Evolutionary conservation across 2,797 vertebrate genomes (phyloP).

Genomic region (Erithacus rubecula): DNA sequence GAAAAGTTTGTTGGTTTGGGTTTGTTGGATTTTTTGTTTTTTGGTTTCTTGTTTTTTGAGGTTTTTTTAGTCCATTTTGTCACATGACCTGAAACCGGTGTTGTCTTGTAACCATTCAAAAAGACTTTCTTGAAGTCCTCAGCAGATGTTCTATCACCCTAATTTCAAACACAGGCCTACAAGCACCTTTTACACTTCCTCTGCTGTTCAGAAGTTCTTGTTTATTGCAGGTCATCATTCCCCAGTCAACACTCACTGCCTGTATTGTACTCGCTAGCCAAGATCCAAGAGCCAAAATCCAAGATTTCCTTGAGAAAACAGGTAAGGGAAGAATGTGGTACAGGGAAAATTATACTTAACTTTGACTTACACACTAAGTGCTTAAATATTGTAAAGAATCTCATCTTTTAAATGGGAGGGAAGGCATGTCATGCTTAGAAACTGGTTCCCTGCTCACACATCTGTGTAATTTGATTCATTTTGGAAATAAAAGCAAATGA

Average conservation of each 20-base stretch:
- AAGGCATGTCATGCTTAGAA: not conserved
- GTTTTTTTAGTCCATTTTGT: not conserved
- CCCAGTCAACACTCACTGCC: not conserved
- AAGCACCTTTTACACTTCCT: not conserved
- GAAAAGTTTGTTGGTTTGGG: not conserved
- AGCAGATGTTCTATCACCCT: not conserved
- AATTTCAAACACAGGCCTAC: not conserved
- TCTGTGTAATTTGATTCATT: not conserved
- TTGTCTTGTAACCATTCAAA: not conserved
- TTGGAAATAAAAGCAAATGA: conserved; percentile 32
- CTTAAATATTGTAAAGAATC: not conserved
- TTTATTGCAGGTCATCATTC: not conserved
- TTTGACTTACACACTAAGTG: not conserved
- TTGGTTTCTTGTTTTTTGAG: too few relatives aligned
- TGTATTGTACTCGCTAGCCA: not conserved
- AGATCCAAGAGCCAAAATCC: not conserved
- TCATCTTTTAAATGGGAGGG: not conserved
- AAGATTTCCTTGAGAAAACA: not conserved
- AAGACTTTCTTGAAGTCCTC: not conserved
- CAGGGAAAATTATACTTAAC: not conserved
- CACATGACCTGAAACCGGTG: not conserved
- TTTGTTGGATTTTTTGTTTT: not conserved
- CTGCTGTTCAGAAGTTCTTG: not conserved
- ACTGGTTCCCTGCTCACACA: not conserved
- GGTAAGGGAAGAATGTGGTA: not conserved